Evolutionary conservation across 2,113 vertebrate species (phyloP), one percentile per base, ranked within the genome.

Genomic region (Coryphaenoides rupestris): DNA sequence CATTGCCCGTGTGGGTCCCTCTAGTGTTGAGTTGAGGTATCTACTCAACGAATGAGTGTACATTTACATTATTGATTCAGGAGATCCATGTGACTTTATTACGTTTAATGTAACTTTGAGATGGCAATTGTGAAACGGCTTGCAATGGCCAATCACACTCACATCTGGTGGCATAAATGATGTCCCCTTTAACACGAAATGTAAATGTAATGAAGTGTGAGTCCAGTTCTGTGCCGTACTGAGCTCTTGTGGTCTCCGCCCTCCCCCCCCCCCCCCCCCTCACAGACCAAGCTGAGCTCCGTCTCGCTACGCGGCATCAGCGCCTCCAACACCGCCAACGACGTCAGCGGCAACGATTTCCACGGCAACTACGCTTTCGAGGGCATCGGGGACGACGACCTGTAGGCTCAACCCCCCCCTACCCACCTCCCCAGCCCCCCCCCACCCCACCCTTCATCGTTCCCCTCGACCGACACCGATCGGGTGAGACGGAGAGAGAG

Each of bases 321-420:
- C 87, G 92, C 94, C 78, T 95, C 95, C 77, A 93, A 91, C 91
- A 94, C 95, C 0, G 84, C 91, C 13, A 91, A 87, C 0, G 94
- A 98, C 1, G 87, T 95, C 86, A 93, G 92, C 19, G 89, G 93
- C 33, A 93, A 94, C 5, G 92, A 96, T 75, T 94, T 98, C 89
- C 95, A 98, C 0, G 97, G 96, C 88, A 99, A 99, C 88, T 98
- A 96, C 0, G 96, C 96, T 81, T 99, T 99, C 0, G 97, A 99
- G 87, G 97, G 97, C 86, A 98, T 99, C 19, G 97, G 97, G 0
- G 97, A 99, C 0, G 96, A 99, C 49, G 97, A 99, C 83, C 93
- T 99, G 90, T 99, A 93, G 92, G 57, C 47, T 45, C 40, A 53
- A n/a, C 3, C 12, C 50, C 53, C 28, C 24, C 33, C 70, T 79